These are phyloP conservation scores for Gasterosteus nipponicus DNA, from an alignment of 2,113 vertebrate genomes.

Conservation along the genomic window DNA sequence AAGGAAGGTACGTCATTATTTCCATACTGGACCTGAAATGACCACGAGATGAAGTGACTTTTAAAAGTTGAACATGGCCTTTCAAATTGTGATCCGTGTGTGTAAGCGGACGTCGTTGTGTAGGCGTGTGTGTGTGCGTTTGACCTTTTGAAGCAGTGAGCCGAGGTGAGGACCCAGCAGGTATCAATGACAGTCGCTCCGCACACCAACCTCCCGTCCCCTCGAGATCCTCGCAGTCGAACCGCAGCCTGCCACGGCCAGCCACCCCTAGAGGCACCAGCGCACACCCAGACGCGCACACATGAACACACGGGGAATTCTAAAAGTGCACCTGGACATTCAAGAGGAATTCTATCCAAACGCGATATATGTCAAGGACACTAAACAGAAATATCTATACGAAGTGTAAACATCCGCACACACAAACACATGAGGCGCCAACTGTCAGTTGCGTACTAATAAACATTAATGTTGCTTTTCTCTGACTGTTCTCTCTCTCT, in stretches of 20 bases:
- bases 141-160: constrained; percentile 97
- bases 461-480: too few relatives aligned
- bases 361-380: too few relatives aligned
- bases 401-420: too few relatives aligned
- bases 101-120: neutral
- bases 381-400: too few relatives aligned
- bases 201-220: constrained; percentile 91
- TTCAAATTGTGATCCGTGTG: neutral
- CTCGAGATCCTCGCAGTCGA: constrained; percentile 87
- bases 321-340: neutral
- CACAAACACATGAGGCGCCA: too few relatives aligned
- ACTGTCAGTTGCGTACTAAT: too few relatives aligned
- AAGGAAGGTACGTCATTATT: neutral
- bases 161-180: constrained; percentile 97
- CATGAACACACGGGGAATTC: neutral
- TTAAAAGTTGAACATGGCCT: too few relatives aligned
- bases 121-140: constrained; percentile 11
- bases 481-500: too few relatives aligned
- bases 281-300: neutral
- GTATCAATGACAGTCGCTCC: constrained; percentile 94
- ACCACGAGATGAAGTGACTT: neutral
- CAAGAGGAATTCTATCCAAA: too few relatives aligned
- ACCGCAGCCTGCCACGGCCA: constrained; percentile 98
- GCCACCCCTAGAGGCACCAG: constrained; percentile 82
- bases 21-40: neutral